Base-by-base conservation (phyloP, 2,888 invertebrate species). In the Euplagia quadripunctaria region DNA sequence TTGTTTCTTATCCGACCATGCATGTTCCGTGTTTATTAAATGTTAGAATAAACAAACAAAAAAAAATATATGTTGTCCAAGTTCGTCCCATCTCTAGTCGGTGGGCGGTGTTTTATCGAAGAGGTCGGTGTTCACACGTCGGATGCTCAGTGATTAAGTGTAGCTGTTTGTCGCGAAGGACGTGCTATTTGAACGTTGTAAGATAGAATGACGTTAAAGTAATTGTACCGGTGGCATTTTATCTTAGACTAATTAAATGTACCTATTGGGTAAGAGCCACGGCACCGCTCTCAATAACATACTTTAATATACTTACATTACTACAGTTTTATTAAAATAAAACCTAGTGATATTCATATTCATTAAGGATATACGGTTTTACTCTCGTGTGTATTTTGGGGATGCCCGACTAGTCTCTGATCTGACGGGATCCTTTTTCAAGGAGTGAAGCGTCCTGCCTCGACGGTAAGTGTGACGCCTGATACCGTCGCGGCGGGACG, bases 121-220 rank as follows among this genome's bases (percentile, higher is more conserved):
- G 61, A 61, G 65, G 65, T 70, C 71, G 69, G 63, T 75, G 75
- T 73, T 80, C 73, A 76, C 80, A 75, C 75, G 75, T 79, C 72
- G 74, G 73, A 75, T 78, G 65, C 70, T 73, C 65, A 58, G 70
- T 80, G 80, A 82, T 78, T 76, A 79, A 82, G 78, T 75, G 68
- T 65, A 58, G 75, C 76, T 75, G 79, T 80, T 79, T 79, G 75
- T 79, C 65, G 61, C 72, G 58, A 71, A 70, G 51, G 65, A 74
- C 71, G 69, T 72, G 71, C 69, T 72, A 66, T 67, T 66, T 72
- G 69, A 72, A 72, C 74, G 43, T 68, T 68, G 61, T 64, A 72
- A 74, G 71, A 75, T 51, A 68, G 61, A 72, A 75, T 63, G 65
- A 31, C 69, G 52, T 49, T 31, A 66, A 75, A 69, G 61, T 66